Evolutionary conservation across 2,888 invertebrate genomes (phyloP).

Genomic region (Fragum sueziense): DNA sequence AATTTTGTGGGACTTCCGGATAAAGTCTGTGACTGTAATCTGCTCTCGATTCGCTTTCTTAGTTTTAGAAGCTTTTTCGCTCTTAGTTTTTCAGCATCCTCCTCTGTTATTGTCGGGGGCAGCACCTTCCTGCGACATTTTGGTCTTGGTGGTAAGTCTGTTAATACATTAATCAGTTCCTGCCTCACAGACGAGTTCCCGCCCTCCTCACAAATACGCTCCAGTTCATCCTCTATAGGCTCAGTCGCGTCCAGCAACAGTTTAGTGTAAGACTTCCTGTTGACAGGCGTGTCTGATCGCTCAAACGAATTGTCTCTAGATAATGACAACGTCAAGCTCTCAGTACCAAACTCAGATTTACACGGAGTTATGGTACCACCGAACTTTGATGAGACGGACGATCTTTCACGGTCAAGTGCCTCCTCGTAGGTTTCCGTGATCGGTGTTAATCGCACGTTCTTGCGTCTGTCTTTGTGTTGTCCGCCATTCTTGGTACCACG

Average conservation of each 20-base stretch:
- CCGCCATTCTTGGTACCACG: not conserved
- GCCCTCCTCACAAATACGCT: slow-evolving; percentile 37
- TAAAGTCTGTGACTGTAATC: slow-evolving; percentile 9
- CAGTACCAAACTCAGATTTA: slow-evolving; percentile 2
- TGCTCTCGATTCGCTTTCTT: slow-evolving; percentile 18
- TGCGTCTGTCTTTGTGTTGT: slow-evolving; percentile 2
- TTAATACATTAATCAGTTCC: slow-evolving; percentile 15
- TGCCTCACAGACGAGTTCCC: slow-evolving; percentile 4
- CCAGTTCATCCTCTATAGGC: slow-evolving; percentile 50
- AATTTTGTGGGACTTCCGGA: not conserved
- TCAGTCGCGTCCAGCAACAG: not conserved
- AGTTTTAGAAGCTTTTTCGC: slow-evolving; percentile 42
- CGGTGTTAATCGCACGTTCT: slow-evolving; percentile 47
- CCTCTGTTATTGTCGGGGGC: slow-evolving; percentile 38
- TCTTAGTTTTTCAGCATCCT: not conserved
- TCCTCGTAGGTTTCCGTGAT: slow-evolving; percentile 45
- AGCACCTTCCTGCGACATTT: slow-evolving; percentile 49
- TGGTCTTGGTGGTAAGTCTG: slow-evolving; percentile 51
- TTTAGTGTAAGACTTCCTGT: slow-evolving; percentile 12
- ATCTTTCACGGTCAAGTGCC: not conserved
- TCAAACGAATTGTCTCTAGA: slow-evolving; percentile 25
- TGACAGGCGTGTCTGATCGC: slow-evolving; percentile 27
- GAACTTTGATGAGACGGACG: not conserved
- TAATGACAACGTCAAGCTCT: not conserved
- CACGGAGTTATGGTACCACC: not conserved